Conservation (phyloP, 2,888 invertebrate species). For the Listrodromus nycthemerus region DNA sequence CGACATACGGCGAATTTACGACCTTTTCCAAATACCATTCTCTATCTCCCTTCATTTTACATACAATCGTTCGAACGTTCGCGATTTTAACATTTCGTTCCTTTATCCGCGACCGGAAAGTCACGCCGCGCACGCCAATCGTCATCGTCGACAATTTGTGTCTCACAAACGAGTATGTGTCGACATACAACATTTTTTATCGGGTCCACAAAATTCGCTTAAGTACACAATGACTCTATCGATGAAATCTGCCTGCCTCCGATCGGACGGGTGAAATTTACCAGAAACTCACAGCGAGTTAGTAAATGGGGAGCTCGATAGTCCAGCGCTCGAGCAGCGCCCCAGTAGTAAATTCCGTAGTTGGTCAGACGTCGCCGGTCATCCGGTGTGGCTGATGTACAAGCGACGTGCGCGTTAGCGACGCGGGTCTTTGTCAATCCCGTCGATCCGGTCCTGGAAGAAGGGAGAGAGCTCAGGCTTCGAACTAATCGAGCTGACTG, state of each 20-base stretch:
- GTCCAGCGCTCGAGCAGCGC: constrained; percentile 26
- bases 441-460: constrained; percentile 40
- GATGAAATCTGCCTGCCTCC: constrained; percentile 32
- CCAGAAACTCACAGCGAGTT: background rate
- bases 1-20: constrained; percentile 48
- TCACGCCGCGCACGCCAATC: constrained; percentile 6
- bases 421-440: constrained; percentile 61
- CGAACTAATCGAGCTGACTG: constrained; percentile 42
- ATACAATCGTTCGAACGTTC: constrained; percentile 31
- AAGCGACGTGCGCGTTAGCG: constrained; percentile 36
- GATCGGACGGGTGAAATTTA: background rate
- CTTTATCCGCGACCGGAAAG: constrained; percentile 16
- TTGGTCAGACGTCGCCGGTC: constrained; percentile 44
- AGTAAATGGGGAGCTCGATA: background rate
- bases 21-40: constrained; percentile 21
- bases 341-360: constrained; percentile 54
- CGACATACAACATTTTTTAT: background rate
- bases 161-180: background rate
- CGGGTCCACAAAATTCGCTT: background rate
- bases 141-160: background rate
- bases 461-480: constrained; percentile 40
- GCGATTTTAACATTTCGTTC: constrained; percentile 10
- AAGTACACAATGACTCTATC: constrained; percentile 29
- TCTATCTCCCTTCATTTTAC: constrained; percentile 14
- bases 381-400: constrained; percentile 31